phyloP scores from a whole-genome alignment of 2,113 vertebrate species.

The Talpa occidentalis region DNA sequence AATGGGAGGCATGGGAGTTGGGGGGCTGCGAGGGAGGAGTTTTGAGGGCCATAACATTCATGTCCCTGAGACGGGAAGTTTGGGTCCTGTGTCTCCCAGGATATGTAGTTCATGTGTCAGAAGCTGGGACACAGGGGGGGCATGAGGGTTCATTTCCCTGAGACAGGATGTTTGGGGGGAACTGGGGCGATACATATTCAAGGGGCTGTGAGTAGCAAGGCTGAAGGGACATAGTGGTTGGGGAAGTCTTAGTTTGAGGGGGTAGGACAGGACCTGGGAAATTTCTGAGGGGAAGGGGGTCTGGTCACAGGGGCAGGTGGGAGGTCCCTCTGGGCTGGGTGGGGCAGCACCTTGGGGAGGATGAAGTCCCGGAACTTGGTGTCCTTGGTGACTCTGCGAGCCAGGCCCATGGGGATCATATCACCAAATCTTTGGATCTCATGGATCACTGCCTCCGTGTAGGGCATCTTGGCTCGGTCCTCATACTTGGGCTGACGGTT shows the following conservation, averaged over 20 bases:
- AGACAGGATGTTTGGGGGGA: background rate
- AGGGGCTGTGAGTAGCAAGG: background rate
- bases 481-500: conserved; percentile 68
- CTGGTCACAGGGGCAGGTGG: background rate
- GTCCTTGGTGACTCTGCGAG: conserved; percentile 61
- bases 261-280: background rate
- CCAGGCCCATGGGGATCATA: conserved; percentile 52
- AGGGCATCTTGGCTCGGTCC: conserved; percentile 78
- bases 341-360: conserved; percentile 73
- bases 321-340: background rate
- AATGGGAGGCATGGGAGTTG: background rate
- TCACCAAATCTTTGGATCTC: conserved; percentile 74
- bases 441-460: conserved; percentile 74
- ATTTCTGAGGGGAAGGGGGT: background rate
- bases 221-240: background rate
- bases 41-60: background rate
- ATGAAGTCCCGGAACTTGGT: conserved; percentile 73
- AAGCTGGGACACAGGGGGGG: no score
- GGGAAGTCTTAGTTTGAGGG: background rate
- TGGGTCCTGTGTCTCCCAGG: no score
- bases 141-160: no score
- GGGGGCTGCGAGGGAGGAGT: background rate
- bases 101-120: no score
- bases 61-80: background rate
- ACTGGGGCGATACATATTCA: background rate